Evolutionary conservation across 2,113 vertebrate genomes (phyloP).

Genomic region (Poeciliopsis retropinna): DNA sequence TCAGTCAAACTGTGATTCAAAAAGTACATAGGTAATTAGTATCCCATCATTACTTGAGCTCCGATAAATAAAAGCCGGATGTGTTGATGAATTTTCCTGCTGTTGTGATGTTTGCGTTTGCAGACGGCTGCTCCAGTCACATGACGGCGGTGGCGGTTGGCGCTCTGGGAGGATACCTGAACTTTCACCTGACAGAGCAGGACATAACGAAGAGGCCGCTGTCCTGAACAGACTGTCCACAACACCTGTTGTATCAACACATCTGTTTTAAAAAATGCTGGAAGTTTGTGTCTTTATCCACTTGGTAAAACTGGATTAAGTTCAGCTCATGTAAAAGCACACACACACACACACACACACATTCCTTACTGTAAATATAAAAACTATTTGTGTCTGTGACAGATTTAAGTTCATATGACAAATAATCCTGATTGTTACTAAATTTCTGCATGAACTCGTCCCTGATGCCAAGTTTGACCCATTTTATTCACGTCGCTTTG

Average conservation of each 20-base stretch:
- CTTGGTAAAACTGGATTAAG: background rate
- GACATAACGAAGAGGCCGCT: conserved; percentile 84
- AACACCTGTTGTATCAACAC: background rate
- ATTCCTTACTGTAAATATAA: background rate
- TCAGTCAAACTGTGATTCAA: too few species aligned
- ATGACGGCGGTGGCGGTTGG: conserved; percentile 81
- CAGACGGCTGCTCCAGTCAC: conserved; percentile 84
- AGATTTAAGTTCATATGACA: background rate
- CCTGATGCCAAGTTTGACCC: background rate
- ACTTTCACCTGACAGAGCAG: conserved; percentile 81
- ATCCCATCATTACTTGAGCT: background rate
- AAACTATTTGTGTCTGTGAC: background rate
- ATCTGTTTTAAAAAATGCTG: background rate
- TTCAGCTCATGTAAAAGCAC: background rate
- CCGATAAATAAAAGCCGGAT: background rate
- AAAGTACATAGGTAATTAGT: too few species aligned
- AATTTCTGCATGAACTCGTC: background rate
- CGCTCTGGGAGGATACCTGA: conserved; percentile 81
- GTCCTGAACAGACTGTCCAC: conserved; percentile 50
- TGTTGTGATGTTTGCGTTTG: background rate
- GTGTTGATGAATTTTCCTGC: background rate
- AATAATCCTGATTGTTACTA: background rate
- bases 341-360: too few species aligned
- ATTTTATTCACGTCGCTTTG: background rate
- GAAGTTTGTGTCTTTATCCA: background rate